phyloP scores from a whole-genome alignment of 2,797 vertebrate species.

The Aeoliscus strigatus region DNA sequence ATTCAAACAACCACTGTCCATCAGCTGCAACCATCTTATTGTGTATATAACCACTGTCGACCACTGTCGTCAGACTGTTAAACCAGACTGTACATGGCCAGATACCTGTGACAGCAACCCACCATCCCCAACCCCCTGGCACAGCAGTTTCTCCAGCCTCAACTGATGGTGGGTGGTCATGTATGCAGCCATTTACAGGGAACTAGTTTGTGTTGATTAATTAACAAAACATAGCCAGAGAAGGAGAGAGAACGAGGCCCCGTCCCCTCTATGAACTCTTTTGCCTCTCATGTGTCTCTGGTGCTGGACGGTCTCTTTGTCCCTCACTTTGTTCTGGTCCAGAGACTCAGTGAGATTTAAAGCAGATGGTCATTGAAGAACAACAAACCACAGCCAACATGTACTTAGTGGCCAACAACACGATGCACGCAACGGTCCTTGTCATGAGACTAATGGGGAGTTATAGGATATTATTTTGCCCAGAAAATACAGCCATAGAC shows the following conservation, averaged over 20 bases:
- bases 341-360: conserved; percentile 40
- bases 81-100: too few relatives aligned
- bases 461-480: too few relatives aligned
- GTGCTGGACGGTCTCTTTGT: conserved; percentile 31
- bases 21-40: too few relatives aligned
- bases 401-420: conserved; percentile 34
- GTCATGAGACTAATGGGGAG: conserved; percentile 14
- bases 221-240: conserved; percentile 34
- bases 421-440: conserved; percentile 21
- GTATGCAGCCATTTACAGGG: conserved; percentile 12
- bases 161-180: conserved; percentile 26
- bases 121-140: too few relatives aligned
- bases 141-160: too few relatives aligned
- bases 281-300: conserved; percentile 12
- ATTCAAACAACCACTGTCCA: too few relatives aligned
- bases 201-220: conserved; percentile 30
- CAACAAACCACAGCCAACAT: conserved; percentile 49
- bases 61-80: too few relatives aligned
- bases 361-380: conserved; percentile 42
- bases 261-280: conserved; percentile 24
- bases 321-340: conserved; percentile 43
- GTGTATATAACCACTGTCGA: too few relatives aligned
- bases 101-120: too few relatives aligned
- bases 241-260: conserved; percentile 21
- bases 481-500: too few relatives aligned